A percentile compares a stretch with the other conserved stretches of the same genome.
Conservation (phyloP, 2,113 vertebrate genomes). For the Malurus elegans region DNA sequence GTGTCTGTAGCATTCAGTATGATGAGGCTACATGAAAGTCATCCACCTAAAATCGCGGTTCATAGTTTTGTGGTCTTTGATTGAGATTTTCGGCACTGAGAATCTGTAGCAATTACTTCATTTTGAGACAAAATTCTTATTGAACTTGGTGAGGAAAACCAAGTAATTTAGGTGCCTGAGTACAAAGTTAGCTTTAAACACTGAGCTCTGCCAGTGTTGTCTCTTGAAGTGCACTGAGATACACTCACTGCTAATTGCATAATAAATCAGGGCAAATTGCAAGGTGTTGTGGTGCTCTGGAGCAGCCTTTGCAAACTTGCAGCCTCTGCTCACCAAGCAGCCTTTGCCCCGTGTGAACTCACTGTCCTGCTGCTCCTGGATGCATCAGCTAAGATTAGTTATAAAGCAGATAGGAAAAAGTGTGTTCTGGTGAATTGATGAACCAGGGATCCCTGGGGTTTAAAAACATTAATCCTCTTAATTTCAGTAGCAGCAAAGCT, state of each 20-base stretch:
- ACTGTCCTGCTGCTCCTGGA: background rate
- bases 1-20: background rate
- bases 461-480: background rate
- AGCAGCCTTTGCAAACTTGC: background rate
- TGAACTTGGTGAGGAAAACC: background rate
- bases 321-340: background rate
- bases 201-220: background rate
- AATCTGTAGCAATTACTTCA: background rate
- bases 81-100: background rate
- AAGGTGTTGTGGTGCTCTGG: background rate
- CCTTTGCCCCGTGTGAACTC: background rate
- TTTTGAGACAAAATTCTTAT: background rate
- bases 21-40: background rate
- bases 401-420: background rate
- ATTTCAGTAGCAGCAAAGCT: background rate
- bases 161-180: background rate
- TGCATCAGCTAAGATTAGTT: background rate
- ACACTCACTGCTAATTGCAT: background rate
- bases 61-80: background rate
- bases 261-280: constrained; percentile 27
- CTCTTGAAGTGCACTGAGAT: background rate
- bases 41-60: background rate
- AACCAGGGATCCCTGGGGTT: background rate
- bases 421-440: background rate
- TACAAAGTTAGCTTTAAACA: background rate